Evolutionary conservation across 1,140 invertebrate species (phyloP), one percentile per base, ranked within the genome.

Genomic region (Diabrotica undecimpunctata): DNA sequence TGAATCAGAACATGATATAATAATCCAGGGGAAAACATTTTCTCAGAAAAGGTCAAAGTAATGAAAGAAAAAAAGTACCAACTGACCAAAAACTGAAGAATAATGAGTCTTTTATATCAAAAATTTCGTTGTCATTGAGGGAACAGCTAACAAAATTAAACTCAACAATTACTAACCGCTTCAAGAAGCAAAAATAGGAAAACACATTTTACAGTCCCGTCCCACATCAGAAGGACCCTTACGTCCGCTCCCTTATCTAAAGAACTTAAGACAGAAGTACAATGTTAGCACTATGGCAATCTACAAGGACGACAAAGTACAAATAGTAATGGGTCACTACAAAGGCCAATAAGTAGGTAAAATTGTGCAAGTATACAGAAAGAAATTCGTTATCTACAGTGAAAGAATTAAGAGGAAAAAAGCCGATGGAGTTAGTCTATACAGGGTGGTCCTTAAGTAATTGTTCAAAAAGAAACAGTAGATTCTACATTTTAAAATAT

Each of bases 181-280:
- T 98, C 96, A 46, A 86, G 97, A 75, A 93, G 97, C 83, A 99
- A 99, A 88, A 95, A 94, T 79, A 87, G 98, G 72, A 97, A 97
- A 82, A 84, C 95, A 74, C 96, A 99, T 83, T 99, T 99, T 81
- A 96, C 94, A 77, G 97, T 98, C 51, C 98, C 98, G 62, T 99
- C 96, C 51, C 98, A 99, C 80, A 90, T 98, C 69, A 87, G 97
- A 71, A 85, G 98, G 76, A 90, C 90, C 67, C 86, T 99, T 38
- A 99, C 99, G 98, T 97, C 95, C 54, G 84, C 96, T n/a, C 96
- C 97, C 53, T 84, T 99, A 11, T 98, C 96, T 5, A 99, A 99
- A 82, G 98, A 99, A 82, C 83, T 99, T 54, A n/a, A 86, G 94
- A 75, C 90, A 93, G 77, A 99, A 99, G 79, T 98, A 99, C 83